A percentile compares a stretch with the other conserved stretches of the same genome.
phyloP scores from a whole-genome alignment of 2,797 vertebrate genomes.

The Enteromius thamalakanensis region DNA sequence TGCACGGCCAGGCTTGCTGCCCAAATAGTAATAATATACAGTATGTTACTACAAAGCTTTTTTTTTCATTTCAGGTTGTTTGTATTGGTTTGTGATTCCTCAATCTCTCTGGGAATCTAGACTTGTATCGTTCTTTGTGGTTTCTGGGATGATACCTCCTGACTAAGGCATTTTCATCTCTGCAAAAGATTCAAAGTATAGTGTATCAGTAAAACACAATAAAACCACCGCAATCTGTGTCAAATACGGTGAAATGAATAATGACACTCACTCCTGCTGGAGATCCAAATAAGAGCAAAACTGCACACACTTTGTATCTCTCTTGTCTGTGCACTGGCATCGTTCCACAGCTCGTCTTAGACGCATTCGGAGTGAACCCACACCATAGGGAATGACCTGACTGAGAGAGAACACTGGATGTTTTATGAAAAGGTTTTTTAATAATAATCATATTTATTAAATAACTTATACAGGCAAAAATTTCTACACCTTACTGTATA shows the following conservation, averaged over 20 bases:
- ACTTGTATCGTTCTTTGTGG: slow-evolving; percentile 43
- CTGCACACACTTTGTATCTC: slow-evolving; percentile 53
- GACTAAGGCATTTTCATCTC: slow-evolving; percentile 37
- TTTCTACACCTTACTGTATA: not conserved
- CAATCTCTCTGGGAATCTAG: not conserved
- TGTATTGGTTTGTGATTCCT: slow-evolving; percentile 17
- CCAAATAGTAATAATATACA: slow-evolving; percentile 5
- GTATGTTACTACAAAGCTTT: not conserved
- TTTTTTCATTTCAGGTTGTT: slow-evolving; percentile 19
- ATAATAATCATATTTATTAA: not conserved
- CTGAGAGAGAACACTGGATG: slow-evolving; percentile 50
- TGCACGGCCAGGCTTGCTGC: not conserved
- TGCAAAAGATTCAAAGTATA: slow-evolving; percentile 34
- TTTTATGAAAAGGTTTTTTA: not conserved
- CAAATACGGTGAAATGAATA: not conserved
- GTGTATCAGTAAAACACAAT: not conserved
- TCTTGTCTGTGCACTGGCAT: slow-evolving; percentile 55
- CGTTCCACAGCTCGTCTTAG: slow-evolving; percentile 55
- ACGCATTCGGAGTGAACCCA: slow-evolving; percentile 59
- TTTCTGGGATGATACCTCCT: slow-evolving; percentile 16
- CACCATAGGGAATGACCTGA: slow-evolving; percentile 64
- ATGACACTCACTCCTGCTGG: slow-evolving; percentile 40
- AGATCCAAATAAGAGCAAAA: slow-evolving; percentile 55
- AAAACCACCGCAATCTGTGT: slow-evolving; percentile 10
- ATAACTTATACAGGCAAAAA: not conserved